Base-by-base conservation (phyloP, 2,888 invertebrate genomes). In the Hyppa rectilinea region DNA sequence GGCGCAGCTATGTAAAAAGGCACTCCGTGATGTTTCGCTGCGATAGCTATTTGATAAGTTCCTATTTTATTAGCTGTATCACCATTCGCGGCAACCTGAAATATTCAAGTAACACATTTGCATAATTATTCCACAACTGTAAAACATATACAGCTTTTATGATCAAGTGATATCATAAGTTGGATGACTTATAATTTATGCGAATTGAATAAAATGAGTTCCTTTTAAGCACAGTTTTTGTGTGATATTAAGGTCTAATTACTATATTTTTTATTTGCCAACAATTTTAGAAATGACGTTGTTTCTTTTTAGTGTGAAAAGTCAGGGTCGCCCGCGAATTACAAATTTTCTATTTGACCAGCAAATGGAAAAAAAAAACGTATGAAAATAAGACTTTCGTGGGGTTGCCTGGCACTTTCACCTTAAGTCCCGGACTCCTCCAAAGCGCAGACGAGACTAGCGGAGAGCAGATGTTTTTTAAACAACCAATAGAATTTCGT, bases 11-110 rank as follows among this genome's bases (percentile, higher is more conserved):
- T 97, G 92, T 98, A 99, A 93, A 99, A 99, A 66, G 99, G 99
- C 74, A 99, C 98, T 43, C 97, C 96, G 90, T 99, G 99, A 92
- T 98, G 96, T 88, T 98, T 98, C 0, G 99, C 99, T 56, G 98
- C 96, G 60, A 99, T 98, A 0, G 99, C 99, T 89, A 99, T 98
- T 96, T 99, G 99, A 91, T 99, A 99, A 20, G 99, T 99, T 87
- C 99, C 99, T 89, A 99, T 99, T 97, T 99, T 99, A 92, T 99
- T 99, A 0, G 99, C 99, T 0, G 99, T 99, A 92, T 99, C 99
- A 0, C 99, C 99, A 93, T 99, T 99, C 2, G 98, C 97, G 20
- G 98, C 99, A 43, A 99, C 97, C 97, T 97, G 86, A 67, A 78
- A 84, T 45, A 26, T 31, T 58, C 10, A 63, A 61, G 12, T 29